Evolutionary conservation across 30 jellyfish, hydroid and myxozoan genomes (phyloP).

Genomic region (Aurelia sp.): DNA sequence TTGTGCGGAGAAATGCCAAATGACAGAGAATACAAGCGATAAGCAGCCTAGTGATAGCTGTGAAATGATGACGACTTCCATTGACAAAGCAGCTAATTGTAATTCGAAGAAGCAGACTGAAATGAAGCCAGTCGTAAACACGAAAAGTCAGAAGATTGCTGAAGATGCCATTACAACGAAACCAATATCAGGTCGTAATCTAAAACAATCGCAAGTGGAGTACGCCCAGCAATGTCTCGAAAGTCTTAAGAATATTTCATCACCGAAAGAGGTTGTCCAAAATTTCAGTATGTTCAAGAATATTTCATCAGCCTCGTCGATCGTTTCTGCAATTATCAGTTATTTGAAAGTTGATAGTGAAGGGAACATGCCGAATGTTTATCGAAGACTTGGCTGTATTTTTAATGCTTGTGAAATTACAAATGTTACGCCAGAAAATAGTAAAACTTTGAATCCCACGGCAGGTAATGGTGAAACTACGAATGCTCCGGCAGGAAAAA

Average conservation of each 20-base stretch:
- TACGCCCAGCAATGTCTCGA: conserved; percentile 38
- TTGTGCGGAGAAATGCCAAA: too few species aligned
- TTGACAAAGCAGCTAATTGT: too few species aligned
- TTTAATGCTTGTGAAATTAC: background rate
- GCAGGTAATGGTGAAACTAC: background rate
- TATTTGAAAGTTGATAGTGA: conserved; percentile 12
- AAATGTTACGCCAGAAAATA: background rate
- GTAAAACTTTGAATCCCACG: background rate
- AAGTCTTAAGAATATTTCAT: background rate
- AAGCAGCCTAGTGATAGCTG: too few species aligned
- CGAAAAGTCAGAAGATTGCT: too few species aligned
- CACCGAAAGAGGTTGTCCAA: conserved; percentile 27
- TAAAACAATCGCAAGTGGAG: conserved; percentile 40
- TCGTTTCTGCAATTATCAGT: conserved; percentile 57
- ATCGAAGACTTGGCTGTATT: conserved; percentile 5
- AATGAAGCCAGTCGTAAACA: too few species aligned
- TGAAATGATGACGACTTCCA: too few species aligned
- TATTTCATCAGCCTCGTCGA: conserved; percentile 52
- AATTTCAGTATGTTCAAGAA: conserved; percentile 38
- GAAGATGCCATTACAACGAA: background rate
- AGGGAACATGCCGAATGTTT: conserved; percentile 1
- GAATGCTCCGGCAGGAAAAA: background rate
- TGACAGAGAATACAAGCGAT: too few species aligned
- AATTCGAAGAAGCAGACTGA: too few species aligned
- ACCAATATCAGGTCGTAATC: conserved; percentile 7